Percentiles rank a stretch among this genome's conserved stretches.
phyloP scores from a whole-genome alignment of 2,113 vertebrate genomes.

The Rhizomys pruinosus region DNA sequence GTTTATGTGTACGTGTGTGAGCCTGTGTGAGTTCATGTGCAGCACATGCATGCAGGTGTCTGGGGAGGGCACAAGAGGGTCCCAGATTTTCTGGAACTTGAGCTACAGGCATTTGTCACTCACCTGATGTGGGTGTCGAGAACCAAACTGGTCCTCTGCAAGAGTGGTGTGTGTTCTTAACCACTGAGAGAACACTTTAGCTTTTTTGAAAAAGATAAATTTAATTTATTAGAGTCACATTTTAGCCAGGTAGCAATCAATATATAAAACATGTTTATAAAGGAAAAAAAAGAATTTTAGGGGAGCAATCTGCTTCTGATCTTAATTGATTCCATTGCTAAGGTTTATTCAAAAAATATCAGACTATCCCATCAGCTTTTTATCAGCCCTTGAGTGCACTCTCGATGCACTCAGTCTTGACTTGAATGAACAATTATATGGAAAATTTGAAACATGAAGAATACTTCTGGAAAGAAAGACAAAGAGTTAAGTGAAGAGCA shows the following conservation, averaged over 20 bases:
- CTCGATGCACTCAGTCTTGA: not conserved
- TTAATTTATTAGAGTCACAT: not conserved
- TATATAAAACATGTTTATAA: constrained; percentile 39
- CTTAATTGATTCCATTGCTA: constrained; percentile 60
- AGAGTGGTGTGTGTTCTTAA: no score
- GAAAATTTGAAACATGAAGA: constrained; percentile 38
- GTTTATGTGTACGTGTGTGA: no score
- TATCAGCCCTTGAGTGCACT: not conserved
- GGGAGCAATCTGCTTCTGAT: constrained; percentile 55
- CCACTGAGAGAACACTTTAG: no score
- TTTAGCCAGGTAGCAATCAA: constrained; percentile 53
- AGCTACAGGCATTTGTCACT: no score
- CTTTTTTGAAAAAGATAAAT: no score
- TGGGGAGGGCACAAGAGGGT: no score
- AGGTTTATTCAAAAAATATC: constrained; percentile 62
- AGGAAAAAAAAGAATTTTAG: not conserved
- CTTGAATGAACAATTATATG: constrained; percentile 46
- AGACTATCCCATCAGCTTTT: constrained; percentile 50
- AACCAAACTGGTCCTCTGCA: no score
- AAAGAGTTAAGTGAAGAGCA: not conserved
- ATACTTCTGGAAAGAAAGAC: constrained; percentile 1
- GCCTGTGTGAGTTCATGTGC: no score
- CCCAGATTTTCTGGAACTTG: no score
- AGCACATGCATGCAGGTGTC: no score
- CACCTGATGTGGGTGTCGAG: no score